Evolutionary conservation across 2,888 invertebrate species (phyloP).

Genomic region (Protophormia terraenovae): DNA sequence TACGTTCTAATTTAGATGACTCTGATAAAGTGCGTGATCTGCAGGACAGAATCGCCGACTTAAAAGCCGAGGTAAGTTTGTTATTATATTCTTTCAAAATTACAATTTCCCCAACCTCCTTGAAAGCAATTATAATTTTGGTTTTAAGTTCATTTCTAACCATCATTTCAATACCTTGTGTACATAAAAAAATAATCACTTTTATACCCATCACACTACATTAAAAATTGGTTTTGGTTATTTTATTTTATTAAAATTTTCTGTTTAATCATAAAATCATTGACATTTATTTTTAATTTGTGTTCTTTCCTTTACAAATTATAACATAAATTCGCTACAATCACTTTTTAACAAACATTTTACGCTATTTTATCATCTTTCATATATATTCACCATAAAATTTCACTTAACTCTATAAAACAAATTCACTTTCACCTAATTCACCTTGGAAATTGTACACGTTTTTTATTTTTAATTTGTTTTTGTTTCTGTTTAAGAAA

Average conservation of each 20-base stretch:
- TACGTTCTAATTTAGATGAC: conserved; percentile 92
- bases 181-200: conserved; percentile 51
- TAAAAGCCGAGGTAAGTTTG: conserved; percentile 95
- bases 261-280: conserved; percentile 18
- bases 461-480: background rate
- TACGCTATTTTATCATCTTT: background rate
- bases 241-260: conserved; percentile 15
- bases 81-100: background rate
- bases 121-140: conserved; percentile 3
- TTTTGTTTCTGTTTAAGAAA: background rate
- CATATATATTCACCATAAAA: conserved; percentile 18
- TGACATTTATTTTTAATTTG: conserved; percentile 1
- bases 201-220: conserved; percentile 46
- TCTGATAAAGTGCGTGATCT: conserved; percentile 93
- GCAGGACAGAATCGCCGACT: conserved; percentile 95
- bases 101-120: conserved; percentile 57
- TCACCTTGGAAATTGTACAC: conserved; percentile 31
- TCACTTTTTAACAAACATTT: background rate
- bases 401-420: conserved; percentile 17
- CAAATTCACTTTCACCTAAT: background rate
- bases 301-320: background rate
- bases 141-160: conserved; percentile 28
- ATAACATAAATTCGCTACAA: background rate
- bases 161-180: conserved; percentile 1
- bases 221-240: conserved; percentile 58